Evolutionary conservation across 2,888 invertebrate genomes (phyloP).

Genomic region (Piscicola geometra): DNA sequence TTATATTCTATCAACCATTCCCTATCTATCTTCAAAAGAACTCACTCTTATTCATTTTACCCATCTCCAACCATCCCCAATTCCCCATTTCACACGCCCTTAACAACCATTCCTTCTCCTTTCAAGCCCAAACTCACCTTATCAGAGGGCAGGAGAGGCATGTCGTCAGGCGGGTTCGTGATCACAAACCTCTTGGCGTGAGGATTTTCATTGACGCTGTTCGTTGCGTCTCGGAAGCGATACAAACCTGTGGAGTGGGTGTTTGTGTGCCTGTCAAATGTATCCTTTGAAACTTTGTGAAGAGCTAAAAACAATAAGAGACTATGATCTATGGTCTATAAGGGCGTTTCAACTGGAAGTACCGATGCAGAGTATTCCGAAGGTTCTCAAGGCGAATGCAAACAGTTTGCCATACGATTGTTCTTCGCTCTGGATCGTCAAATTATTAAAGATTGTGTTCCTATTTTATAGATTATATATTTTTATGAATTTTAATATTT

Average conservation of each 20-base stretch:
- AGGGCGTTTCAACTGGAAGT: too few species aligned
- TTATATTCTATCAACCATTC: too few species aligned
- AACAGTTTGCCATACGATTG: constrained; percentile 98
- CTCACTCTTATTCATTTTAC: not conserved
- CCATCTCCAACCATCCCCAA: too few species aligned
- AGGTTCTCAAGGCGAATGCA: constrained; percentile 88
- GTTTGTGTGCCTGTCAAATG: too few species aligned
- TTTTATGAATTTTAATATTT: not conserved
- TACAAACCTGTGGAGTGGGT: constrained; percentile 66
- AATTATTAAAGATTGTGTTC: not conserved
- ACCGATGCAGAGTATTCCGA: constrained; percentile 98
- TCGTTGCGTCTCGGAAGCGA: constrained; percentile 42
- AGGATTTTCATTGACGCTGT: constrained; percentile 49
- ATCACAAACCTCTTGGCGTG: constrained; percentile 91
- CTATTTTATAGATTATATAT: not conserved
- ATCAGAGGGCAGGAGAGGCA: constrained; percentile 91
- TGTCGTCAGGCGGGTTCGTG: constrained; percentile 98
- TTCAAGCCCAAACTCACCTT: constrained; percentile 72
- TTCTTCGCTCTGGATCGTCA: constrained; percentile 73
- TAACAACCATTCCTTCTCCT: too few species aligned
- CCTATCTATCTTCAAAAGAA: too few species aligned
- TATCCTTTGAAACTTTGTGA: too few species aligned
- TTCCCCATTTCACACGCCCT: too few species aligned
- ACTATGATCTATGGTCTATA: too few species aligned
- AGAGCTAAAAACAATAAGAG: too few species aligned